Evolutionary conservation across 2,113 vertebrate genomes (phyloP).

Genomic region (Fukomys damarensis): DNA sequence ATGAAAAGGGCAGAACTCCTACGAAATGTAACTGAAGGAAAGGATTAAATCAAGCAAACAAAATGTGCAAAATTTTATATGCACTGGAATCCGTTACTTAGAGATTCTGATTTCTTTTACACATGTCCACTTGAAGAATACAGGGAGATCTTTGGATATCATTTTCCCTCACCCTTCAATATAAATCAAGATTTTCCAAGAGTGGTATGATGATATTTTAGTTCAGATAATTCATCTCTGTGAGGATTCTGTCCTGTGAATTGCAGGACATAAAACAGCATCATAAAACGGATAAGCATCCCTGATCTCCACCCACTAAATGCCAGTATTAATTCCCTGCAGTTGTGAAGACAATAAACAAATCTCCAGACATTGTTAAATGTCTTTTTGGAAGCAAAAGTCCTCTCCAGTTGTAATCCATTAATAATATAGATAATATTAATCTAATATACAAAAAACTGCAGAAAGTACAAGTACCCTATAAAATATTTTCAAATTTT

Average conservation of each 20-base stretch:
- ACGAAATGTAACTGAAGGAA: background rate
- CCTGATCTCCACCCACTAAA: background rate
- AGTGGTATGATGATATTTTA: background rate
- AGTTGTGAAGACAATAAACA: background rate
- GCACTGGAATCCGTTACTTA: background rate
- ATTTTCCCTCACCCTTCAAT: background rate
- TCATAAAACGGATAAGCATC: no score
- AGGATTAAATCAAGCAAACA: background rate
- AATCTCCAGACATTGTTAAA: background rate
- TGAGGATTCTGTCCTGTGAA: background rate
- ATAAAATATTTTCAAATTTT: constrained; percentile 3
- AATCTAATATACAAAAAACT: background rate
- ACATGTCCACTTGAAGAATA: background rate
- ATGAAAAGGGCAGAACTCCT: background rate
- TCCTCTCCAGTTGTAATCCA: background rate
- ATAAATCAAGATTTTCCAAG: background rate
- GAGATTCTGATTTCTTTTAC: background rate
- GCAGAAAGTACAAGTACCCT: background rate
- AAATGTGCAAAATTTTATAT: background rate
- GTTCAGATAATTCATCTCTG: background rate
- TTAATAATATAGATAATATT: background rate
- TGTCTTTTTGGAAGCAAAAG: background rate
- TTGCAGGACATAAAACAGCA: background rate
- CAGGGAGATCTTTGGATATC: background rate
- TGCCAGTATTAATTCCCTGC: background rate